Percentiles rank a stretch among this genome's conserved stretches.
Evolutionary conservation across 2,797 vertebrate genomes (phyloP).

Genomic region (Sebastes kiyomatsui): DNA sequence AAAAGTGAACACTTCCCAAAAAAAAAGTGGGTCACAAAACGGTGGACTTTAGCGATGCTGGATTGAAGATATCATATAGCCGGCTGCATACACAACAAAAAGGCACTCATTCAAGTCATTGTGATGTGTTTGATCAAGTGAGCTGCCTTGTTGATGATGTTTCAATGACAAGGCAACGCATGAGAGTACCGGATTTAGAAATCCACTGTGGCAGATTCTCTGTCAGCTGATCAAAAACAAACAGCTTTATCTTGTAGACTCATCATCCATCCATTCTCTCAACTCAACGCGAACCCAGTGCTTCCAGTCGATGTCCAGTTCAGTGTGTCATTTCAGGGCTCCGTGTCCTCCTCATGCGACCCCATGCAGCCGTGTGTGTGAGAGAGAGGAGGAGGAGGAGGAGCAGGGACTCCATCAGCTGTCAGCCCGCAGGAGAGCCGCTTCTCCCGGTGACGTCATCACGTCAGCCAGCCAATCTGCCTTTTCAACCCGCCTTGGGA

Average conservation of each 20-base stretch:
- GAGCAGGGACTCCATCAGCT: slow-evolving; percentile 79
- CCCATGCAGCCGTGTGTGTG: slow-evolving; percentile 20
- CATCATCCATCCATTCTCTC: slow-evolving; percentile 17
- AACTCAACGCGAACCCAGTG: slow-evolving; percentile 10
- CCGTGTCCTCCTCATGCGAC: slow-evolving; percentile 53
- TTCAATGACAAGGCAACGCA: slow-evolving; percentile 51
- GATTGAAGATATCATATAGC: slow-evolving; percentile 25
- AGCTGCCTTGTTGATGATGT: slow-evolving; percentile 38
- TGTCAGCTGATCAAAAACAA: slow-evolving; percentile 28
- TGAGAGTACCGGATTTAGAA: slow-evolving; percentile 1
- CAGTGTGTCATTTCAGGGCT: slow-evolving; percentile 46
- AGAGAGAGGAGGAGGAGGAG: slow-evolving; percentile 49
- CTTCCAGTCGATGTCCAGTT: slow-evolving; percentile 61
- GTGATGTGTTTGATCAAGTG: slow-evolving; percentile 48
- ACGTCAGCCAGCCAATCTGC: slow-evolving; percentile 58
- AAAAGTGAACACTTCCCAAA: slow-evolving; percentile 28
- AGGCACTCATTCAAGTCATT: slow-evolving; percentile 80
- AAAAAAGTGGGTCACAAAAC: slow-evolving; percentile 46
- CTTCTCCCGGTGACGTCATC: slow-evolving; percentile 78
- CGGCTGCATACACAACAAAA: slow-evolving; percentile 64
- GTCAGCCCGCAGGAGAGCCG: slow-evolving; percentile 67
- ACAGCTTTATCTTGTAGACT: slow-evolving; percentile 29
- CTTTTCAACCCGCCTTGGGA: slow-evolving; percentile 66
- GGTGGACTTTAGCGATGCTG: slow-evolving; percentile 39
- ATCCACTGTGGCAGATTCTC: slow-evolving; percentile 9